Evolutionary conservation across 2,888 invertebrate species (phyloP).

Genomic region (Epistrophe eligans): DNA sequence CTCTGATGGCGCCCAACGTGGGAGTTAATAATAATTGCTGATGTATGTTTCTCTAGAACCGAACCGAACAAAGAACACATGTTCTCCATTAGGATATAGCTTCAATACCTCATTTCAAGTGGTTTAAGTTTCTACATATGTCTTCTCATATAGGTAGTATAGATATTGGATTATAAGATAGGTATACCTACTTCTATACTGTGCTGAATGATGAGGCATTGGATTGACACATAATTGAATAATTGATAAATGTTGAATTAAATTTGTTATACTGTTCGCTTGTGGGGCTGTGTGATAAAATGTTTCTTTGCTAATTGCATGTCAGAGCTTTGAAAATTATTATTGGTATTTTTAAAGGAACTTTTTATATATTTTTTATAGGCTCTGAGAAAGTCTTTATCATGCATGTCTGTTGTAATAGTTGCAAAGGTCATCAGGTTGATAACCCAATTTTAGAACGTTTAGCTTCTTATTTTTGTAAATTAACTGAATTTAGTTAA

Average conservation of each 20-base stretch:
- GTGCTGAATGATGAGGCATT: not conserved
- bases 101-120: not conserved
- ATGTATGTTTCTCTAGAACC: slow-evolving; percentile 44
- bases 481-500: too few species aligned
- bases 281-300: slow-evolving; percentile 4
- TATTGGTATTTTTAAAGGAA: not conserved
- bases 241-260: slow-evolving; percentile 52
- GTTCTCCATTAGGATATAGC: slow-evolving; percentile 48
- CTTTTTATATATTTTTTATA: not conserved
- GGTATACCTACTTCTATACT: too few species aligned
- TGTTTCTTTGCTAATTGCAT: slow-evolving; percentile 13
- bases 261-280: slow-evolving; percentile 3
- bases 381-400: not conserved
- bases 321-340: not conserved
- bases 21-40: slow-evolving; percentile 53
- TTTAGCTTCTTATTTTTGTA: too few species aligned
- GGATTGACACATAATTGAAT: slow-evolving; percentile 64
- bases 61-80: slow-evolving; percentile 35
- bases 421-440: not conserved
- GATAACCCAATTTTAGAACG: not conserved
- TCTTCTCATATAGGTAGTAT: not conserved
- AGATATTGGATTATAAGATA: too few species aligned
- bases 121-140: not conserved
- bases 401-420: not conserved
- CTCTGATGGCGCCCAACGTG: slow-evolving; percentile 12